A percentile compares a stretch with the other conserved stretches of the same genome.
Evolutionary conservation across 2,113 vertebrate species (phyloP).

Genomic region (Myrmecophaga tridactyla): DNA sequence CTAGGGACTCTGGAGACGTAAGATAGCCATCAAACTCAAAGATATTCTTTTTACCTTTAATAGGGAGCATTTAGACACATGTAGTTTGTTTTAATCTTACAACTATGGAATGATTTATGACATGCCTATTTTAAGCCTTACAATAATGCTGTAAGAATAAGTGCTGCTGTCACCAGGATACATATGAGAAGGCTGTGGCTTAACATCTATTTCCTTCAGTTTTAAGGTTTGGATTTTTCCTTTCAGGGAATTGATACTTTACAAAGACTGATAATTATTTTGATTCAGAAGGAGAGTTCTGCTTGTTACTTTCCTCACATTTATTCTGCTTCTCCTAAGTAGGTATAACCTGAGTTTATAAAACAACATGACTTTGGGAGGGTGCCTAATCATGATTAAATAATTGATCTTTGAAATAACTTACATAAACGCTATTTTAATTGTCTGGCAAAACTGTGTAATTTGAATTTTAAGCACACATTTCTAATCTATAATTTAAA

Average conservation of each 20-base stretch:
- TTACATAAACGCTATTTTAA: not conserved
- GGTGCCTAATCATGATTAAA: not conserved
- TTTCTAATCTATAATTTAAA: slow-evolving; percentile 26
- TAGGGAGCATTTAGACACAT: not conserved
- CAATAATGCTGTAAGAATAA: not conserved
- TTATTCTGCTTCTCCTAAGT: slow-evolving; percentile 4
- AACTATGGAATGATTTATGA: not conserved
- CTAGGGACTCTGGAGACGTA: not conserved
- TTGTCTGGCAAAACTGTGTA: not conserved
- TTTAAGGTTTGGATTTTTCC: not conserved
- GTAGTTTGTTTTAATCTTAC: not conserved
- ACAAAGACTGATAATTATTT: not conserved
- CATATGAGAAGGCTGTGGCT: not conserved
- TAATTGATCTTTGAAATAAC: slow-evolving; percentile 5
- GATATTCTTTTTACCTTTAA: not conserved
- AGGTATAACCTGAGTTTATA: not conserved
- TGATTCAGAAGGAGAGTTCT: not conserved
- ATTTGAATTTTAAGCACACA: not conserved
- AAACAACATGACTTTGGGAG: not conserved
- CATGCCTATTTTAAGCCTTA: not conserved
- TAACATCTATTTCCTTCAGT: not conserved
- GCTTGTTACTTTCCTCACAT: not conserved
- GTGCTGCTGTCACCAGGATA: not conserved
- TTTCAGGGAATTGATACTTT: not conserved
- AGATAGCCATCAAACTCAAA: not conserved